These are phyloP conservation scores for Teinopalpus imperialis DNA, from an alignment of 2,888 invertebrate genomes.

Conservation along the genomic window DNA sequence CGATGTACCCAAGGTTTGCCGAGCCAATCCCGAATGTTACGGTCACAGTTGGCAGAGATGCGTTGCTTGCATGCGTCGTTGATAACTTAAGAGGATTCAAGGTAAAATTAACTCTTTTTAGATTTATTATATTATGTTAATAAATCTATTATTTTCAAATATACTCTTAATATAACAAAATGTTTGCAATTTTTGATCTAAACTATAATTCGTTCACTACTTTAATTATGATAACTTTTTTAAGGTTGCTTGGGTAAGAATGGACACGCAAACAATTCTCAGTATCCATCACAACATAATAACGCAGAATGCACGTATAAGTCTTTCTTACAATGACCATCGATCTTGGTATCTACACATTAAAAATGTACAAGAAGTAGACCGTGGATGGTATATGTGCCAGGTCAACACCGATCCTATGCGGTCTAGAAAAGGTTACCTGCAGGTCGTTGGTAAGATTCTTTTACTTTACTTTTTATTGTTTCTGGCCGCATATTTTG, in stretches of 20 bases:
- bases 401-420: constrained; percentile 96
- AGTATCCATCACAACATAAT: constrained; percentile 96
- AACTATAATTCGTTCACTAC: too few species aligned
- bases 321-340: constrained; percentile 93
- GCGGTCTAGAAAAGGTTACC: constrained; percentile 93
- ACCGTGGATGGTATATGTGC: constrained; percentile 96
- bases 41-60: constrained; percentile 92
- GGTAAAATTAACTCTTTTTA: too few species aligned
- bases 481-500: constrained; percentile 8
- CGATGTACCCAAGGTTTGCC: constrained; percentile 90
- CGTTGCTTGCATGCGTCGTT: constrained; percentile 92
- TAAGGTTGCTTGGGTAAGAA: constrained; percentile 96
- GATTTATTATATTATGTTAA: too few species aligned
- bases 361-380: constrained; percentile 92
- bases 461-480: constrained; percentile 31
- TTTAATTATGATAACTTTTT: too few species aligned
- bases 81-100: constrained; percentile 93
- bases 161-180: too few species aligned
- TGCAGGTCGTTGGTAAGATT: constrained; percentile 93
- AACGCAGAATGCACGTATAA: constrained; percentile 93
- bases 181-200: too few species aligned
- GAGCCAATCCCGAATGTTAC: constrained; percentile 95
- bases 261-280: constrained; percentile 95
- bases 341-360: constrained; percentile 96
- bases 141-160: too few species aligned